These are phyloP conservation scores for Cyprinella venusta DNA, from an alignment of 2,797 vertebrate species.

Conservation along the genomic window DNA sequence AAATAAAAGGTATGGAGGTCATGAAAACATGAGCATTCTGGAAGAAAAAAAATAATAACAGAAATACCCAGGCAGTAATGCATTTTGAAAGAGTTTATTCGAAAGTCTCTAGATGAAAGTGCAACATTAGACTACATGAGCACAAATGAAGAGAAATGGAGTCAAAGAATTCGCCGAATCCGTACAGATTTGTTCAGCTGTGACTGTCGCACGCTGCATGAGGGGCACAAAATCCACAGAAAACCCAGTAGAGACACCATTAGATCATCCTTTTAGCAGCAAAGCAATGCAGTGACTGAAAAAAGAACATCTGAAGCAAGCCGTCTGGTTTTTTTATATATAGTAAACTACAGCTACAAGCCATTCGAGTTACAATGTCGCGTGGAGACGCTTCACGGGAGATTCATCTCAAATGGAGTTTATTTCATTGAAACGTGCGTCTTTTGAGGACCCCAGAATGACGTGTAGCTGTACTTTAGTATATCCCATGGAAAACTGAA, in stretches of 20 bases:
- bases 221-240: constrained; percentile 45
- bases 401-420: neutral
- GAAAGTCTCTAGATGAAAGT: constrained; percentile 30
- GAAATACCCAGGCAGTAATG: constrained; percentile 35
- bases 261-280: constrained; percentile 79
- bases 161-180: constrained; percentile 26
- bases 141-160: constrained; percentile 40
- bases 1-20: constrained; percentile 41
- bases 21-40: constrained; percentile 32
- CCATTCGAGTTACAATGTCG: neutral
- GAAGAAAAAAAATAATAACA: constrained; percentile 8
- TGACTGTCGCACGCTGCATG: constrained; percentile 38
- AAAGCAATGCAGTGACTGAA: constrained; percentile 72
- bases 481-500: constrained; percentile 62
- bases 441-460: constrained; percentile 48
- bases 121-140: constrained; percentile 4
- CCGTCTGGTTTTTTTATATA: constrained; percentile 61
- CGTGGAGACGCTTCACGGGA: neutral
- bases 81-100: constrained; percentile 19
- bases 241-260: constrained; percentile 69
- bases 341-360: constrained; percentile 74
- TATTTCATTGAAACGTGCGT: neutral
- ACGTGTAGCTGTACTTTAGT: constrained; percentile 69
- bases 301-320: constrained; percentile 63
- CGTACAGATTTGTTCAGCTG: constrained; percentile 18